Conservation (phyloP, 30 jellyfish, hydroid and myxozoan genomes). For the Turritopsis rubra region DNA sequence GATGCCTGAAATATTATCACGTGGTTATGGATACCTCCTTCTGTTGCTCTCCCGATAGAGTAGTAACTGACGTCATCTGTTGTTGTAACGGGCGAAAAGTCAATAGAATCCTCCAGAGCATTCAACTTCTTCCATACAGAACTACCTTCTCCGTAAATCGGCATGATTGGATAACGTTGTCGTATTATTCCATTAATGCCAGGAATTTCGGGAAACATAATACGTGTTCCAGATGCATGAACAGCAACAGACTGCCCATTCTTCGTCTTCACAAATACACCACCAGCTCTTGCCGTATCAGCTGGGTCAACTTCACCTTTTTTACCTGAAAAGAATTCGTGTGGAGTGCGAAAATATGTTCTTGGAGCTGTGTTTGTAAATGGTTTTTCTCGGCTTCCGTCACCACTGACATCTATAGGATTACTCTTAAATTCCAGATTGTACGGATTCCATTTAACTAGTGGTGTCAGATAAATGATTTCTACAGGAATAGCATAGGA, state of each 20-base stretch:
- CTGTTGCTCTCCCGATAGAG: neutral
- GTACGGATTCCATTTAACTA: conserved; percentile 27
- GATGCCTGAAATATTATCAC: neutral
- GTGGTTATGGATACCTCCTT: neutral
- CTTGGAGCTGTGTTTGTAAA: neutral
- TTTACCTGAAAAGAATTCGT: conserved; percentile 14
- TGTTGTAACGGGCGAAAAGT: neutral
- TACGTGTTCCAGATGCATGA: conserved; percentile 31
- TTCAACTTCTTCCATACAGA: conserved; percentile 30
- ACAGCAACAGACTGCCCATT: conserved; percentile 15
- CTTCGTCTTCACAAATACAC: conserved; percentile 42
- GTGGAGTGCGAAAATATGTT: conserved; percentile 16
- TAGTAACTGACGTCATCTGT: neutral
- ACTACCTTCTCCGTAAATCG: conserved; percentile 39
- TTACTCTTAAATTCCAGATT: neutral
- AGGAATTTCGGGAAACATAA: conserved; percentile 20
- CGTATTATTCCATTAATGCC: conserved; percentile 26
- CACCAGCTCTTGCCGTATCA: conserved; percentile 35
- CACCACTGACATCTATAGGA: neutral
- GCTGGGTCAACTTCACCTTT: conserved; percentile 17
- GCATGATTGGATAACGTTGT: conserved; percentile 40
- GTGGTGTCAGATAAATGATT: conserved; percentile 30
- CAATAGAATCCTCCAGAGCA: conserved; percentile 25
- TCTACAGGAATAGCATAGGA: conserved; percentile 37
- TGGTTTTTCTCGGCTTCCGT: neutral